phyloP scores from a whole-genome alignment of 2,797 vertebrate genomes.

The Pelodytes ibericus region DNA sequence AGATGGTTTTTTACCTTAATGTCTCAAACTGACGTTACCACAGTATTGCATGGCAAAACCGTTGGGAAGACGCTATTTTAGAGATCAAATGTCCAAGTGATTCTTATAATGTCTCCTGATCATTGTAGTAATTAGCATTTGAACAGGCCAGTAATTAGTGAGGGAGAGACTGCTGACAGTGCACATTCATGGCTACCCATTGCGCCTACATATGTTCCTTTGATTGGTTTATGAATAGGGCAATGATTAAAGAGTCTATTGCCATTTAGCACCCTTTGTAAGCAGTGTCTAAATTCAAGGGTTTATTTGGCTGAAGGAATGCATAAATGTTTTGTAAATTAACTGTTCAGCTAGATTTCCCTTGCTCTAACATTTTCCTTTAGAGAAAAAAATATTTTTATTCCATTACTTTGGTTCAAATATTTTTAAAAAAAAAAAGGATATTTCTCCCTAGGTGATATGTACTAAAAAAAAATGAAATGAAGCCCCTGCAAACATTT shows the following conservation, averaged over 20 bases:
- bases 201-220: constrained; percentile 58
- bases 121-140: constrained; percentile 64
- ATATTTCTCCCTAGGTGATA: too few species aligned
- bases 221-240: constrained; percentile 70
- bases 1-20: too few species aligned
- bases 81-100: constrained; percentile 50
- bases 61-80: constrained; percentile 43
- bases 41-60: constrained; percentile 28
- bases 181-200: constrained; percentile 60
- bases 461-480: too few species aligned
- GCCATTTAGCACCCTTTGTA: constrained; percentile 61
- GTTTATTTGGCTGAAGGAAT: constrained; percentile 68
- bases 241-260: constrained; percentile 68
- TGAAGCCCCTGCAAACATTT: too few species aligned
- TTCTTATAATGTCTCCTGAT: constrained; percentile 59
- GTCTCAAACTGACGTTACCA: too few species aligned
- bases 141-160: constrained; percentile 67
- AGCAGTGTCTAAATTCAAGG: constrained; percentile 58
- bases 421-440: too few species aligned
- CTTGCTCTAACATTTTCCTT: neutral
- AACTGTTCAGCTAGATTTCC: constrained; percentile 54
- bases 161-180: constrained; percentile 58
- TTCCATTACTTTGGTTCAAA: neutral
- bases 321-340: constrained; percentile 73
- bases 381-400: neutral